Conservation (phyloP, 2,888 invertebrate species). For the Lobophora halterata region DNA sequence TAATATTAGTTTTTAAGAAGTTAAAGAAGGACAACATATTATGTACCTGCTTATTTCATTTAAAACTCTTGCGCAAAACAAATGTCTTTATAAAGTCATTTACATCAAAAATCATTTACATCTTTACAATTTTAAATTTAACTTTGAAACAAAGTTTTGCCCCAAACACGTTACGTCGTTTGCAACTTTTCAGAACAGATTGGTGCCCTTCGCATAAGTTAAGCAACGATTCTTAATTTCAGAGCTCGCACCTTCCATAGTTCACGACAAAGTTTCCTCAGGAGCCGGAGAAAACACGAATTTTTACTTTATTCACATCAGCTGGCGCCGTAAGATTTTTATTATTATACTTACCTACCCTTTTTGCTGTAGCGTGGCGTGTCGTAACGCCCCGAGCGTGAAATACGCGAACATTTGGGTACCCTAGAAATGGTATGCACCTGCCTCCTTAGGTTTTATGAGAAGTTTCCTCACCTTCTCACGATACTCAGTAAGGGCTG, state of each 20-base stretch:
- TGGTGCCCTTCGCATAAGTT: too few relatives aligned
- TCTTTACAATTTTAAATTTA: too few relatives aligned
- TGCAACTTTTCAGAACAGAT: too few relatives aligned
- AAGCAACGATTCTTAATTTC: constrained; percentile 21
- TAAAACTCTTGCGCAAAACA: too few relatives aligned
- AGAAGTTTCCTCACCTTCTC: constrained; percentile 77
- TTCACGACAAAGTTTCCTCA: constrained; percentile 32
- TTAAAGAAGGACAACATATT: too few relatives aligned
- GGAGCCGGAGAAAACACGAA: constrained; percentile 41
- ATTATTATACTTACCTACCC: constrained; percentile 69
- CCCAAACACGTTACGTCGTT: too few relatives aligned
- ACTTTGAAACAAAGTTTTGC: too few relatives aligned
- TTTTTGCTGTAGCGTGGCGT: constrained; percentile 55
- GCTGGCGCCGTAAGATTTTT: constrained; percentile 66
- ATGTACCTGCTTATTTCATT: too few relatives aligned
- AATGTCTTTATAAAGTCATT: too few relatives aligned
- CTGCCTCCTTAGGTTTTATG: constrained; percentile 80
- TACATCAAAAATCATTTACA: too few relatives aligned
- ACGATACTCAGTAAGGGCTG: constrained; percentile 68
- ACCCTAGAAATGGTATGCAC: constrained; percentile 77
- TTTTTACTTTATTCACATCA: constrained; percentile 51
- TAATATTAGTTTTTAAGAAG: too few relatives aligned
- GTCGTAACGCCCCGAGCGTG: constrained; percentile 69
- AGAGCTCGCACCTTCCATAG: constrained; percentile 17
- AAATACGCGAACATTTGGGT: constrained; percentile 75